These are phyloP conservation scores for Cynocephalus volans DNA, from an alignment of 2,113 vertebrate species.

Conservation along the genomic window DNA sequence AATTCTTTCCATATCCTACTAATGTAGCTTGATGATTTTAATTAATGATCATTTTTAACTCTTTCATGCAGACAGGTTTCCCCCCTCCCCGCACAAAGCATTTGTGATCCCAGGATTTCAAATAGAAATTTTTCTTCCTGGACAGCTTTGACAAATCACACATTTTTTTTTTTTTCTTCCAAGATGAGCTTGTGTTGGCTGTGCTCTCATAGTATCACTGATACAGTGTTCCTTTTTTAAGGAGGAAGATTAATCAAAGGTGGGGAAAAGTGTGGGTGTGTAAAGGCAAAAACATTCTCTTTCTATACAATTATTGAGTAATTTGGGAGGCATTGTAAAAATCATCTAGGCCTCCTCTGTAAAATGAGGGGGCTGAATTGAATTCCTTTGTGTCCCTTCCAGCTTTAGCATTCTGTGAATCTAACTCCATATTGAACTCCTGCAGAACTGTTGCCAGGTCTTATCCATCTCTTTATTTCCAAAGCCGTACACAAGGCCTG, in stretches of 20 bases:
- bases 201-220: not conserved
- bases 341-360: not conserved
- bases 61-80: not conserved
- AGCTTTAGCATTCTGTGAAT: not conserved
- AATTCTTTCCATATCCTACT: conserved; percentile 4
- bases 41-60: conserved; percentile 44
- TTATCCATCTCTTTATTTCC: not conserved
- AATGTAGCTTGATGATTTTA: not conserved
- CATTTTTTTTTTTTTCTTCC: not conserved
- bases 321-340: not conserved
- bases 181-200: not conserved
- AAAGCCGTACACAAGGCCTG: not conserved
- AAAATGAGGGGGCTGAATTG: not conserved
- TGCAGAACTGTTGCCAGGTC: not conserved
- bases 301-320: not conserved
- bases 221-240: not conserved
- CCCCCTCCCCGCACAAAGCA: not conserved
- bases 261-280: not conserved
- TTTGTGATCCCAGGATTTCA: conserved; percentile 11
- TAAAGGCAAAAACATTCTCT: not conserved
- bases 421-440: not conserved
- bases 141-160: not conserved
- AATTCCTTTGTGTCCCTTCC: not conserved
- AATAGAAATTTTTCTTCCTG: not conserved
- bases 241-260: conserved; percentile 34